A percentile compares a stretch with the other conserved stretches of the same genome.
Evolutionary conservation across 2,113 vertebrate genomes (phyloP).

Genomic region (Rhinolophus sinicus): DNA sequence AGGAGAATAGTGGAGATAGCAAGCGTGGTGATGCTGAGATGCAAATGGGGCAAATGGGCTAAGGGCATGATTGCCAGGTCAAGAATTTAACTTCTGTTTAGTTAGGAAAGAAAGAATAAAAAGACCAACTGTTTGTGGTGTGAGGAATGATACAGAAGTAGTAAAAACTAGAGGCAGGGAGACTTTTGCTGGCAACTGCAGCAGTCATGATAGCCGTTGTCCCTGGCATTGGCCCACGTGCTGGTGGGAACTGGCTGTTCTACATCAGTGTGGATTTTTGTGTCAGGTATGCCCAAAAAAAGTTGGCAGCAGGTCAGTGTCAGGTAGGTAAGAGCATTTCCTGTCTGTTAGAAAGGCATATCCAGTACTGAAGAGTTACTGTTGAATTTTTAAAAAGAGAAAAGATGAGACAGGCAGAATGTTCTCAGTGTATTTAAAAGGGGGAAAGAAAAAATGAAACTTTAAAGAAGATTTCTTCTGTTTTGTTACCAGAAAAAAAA

Average conservation of each 20-base stretch:
- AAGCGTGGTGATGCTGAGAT: neutral
- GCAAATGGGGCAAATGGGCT: too few species aligned
- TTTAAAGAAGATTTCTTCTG: neutral
- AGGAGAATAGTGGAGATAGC: neutral
- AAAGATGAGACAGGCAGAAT: neutral
- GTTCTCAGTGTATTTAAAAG: neutral
- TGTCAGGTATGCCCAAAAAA: neutral
- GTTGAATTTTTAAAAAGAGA: neutral
- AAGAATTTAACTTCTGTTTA: neutral
- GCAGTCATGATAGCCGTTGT: rapidly evolving
- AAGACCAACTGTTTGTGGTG: too few species aligned
- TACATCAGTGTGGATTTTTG: neutral
- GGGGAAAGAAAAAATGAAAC: neutral
- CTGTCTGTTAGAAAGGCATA: neutral
- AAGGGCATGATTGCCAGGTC: neutral
- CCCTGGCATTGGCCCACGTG: neutral
- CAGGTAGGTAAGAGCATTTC: neutral
- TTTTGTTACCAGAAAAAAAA: neutral
- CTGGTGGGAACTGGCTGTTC: neutral
- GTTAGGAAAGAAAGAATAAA: neutral
- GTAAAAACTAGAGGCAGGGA: neutral
- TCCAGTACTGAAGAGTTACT: neutral
- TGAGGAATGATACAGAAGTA: neutral
- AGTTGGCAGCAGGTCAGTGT: neutral
- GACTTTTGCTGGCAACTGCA: too few species aligned